Evolutionary conservation across 2,797 vertebrate genomes (phyloP).

Genomic region (Carcharodon carcharias): DNA sequence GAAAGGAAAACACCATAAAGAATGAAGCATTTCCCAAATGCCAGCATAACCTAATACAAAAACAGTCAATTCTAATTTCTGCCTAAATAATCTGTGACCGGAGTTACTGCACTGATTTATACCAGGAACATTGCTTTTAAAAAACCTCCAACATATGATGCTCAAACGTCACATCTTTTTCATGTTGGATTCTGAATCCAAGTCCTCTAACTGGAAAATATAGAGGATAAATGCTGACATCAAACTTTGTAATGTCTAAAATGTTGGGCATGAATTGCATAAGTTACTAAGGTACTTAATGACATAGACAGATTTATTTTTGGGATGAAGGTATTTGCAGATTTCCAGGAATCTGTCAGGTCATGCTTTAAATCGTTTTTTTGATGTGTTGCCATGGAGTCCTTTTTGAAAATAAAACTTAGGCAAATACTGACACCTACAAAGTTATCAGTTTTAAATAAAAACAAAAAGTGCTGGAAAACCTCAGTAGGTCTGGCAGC

Average conservation of each 20-base stretch:
- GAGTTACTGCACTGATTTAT: not conserved
- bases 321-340: not conserved
- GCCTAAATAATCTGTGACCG: not conserved
- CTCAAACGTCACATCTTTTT: not conserved
- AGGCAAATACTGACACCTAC: not conserved
- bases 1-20: not conserved
- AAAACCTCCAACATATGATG: not conserved
- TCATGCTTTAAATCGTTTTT: not conserved
- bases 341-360: not conserved
- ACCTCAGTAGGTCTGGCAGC: too few species aligned
- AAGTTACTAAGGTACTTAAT: not conserved
- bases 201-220: not conserved
- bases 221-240: not conserved
- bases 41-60: not conserved
- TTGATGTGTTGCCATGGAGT: not conserved
- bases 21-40: not conserved
- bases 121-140: not conserved
- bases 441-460: not conserved
- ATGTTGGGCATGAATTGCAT: not conserved
- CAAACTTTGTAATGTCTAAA: not conserved
- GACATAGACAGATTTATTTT: not conserved
- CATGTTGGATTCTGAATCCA: not conserved
- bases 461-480: too few species aligned
- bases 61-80: not conserved
- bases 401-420: not conserved